Evolutionary conservation across 2,113 vertebrate genomes (phyloP).

Genomic region (Micronycteris hirsuta): DNA sequence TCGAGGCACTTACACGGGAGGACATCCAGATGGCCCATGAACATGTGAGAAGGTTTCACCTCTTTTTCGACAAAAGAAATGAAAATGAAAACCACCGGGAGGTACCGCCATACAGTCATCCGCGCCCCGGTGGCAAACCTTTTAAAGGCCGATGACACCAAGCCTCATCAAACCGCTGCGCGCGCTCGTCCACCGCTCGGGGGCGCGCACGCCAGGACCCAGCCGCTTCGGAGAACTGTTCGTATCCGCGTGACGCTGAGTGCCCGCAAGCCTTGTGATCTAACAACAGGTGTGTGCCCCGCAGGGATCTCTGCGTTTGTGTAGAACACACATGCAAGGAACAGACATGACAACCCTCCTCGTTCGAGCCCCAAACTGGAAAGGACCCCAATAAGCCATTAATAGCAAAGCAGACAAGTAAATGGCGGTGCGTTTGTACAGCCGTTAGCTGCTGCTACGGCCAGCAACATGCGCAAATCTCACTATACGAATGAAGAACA

Average conservation of each 20-base stretch:
- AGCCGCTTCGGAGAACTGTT: not conserved
- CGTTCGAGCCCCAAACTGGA: not conserved
- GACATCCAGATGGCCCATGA: not conserved
- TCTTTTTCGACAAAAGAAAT: not conserved
- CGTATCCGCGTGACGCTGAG: not conserved
- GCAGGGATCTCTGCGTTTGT: not conserved
- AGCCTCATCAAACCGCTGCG: not conserved
- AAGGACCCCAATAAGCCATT: not conserved
- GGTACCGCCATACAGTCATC: not conserved
- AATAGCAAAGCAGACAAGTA: not conserved
- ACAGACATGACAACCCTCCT: too few relatives aligned
- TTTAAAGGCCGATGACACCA: not conserved
- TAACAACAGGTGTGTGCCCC: not conserved
- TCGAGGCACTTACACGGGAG: too few relatives aligned
- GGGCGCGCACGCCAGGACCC: too few relatives aligned
- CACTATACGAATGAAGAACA: not conserved
- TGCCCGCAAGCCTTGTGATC: not conserved
- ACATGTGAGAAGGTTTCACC: not conserved
- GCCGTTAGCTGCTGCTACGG: not conserved
- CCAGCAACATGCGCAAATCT: not conserved
- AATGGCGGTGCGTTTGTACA: not conserved
- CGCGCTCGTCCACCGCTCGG: not conserved
- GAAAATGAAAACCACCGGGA: not conserved
- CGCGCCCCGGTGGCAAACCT: not conserved
- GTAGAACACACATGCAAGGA: not conserved